Percentiles rank a stretch among this genome's conserved stretches.
Conservation (phyloP, 2,797 vertebrate genomes). For the Pseudomugil tenellus region DNA sequence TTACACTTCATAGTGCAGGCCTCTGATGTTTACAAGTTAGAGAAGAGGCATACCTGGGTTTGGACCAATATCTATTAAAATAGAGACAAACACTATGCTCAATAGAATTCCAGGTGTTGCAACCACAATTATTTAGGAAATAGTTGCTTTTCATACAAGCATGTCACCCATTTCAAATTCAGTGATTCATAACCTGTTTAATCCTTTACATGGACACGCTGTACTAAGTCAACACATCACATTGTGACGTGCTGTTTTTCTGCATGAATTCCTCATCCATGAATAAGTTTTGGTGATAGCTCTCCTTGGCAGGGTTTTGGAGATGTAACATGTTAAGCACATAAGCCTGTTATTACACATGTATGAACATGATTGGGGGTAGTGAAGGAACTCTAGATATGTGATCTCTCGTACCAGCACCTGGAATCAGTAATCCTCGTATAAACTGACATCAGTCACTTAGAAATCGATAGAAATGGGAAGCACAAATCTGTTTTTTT, state of each 20-base stretch:
- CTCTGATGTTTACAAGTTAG: slow-evolving; percentile 39
- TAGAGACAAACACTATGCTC: slow-evolving; percentile 7
- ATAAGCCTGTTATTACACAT: slow-evolving; percentile 83
- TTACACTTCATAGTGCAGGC: no score
- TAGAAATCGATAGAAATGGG: neutral
- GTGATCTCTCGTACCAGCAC: slow-evolving; percentile 25
- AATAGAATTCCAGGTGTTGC: slow-evolving; percentile 21
- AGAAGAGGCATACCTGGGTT: slow-evolving; percentile 31
- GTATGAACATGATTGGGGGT: slow-evolving; percentile 64
- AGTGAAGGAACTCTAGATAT: slow-evolving; percentile 22
- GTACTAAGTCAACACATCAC: slow-evolving; percentile 22
- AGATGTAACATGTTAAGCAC: slow-evolving; percentile 70
- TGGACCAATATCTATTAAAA: slow-evolving; percentile 25
- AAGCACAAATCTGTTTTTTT: neutral
- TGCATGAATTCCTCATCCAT: slow-evolving; percentile 52
- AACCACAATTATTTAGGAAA: slow-evolving; percentile 16
- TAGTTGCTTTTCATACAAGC: slow-evolving; percentile 10
- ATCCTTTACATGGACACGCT: slow-evolving; percentile 16
- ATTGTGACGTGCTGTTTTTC: slow-evolving; percentile 30
- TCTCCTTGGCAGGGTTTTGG: slow-evolving; percentile 67
- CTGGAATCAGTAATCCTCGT: slow-evolving; percentile 28
- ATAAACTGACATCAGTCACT: slow-evolving; percentile 14
- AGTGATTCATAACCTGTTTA: slow-evolving; percentile 16
- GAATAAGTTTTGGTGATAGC: slow-evolving; percentile 63
- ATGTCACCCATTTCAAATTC: slow-evolving; percentile 13